Conservation (phyloP, 2,888 invertebrate genomes). For the Rugalucina vietnamica region DNA sequence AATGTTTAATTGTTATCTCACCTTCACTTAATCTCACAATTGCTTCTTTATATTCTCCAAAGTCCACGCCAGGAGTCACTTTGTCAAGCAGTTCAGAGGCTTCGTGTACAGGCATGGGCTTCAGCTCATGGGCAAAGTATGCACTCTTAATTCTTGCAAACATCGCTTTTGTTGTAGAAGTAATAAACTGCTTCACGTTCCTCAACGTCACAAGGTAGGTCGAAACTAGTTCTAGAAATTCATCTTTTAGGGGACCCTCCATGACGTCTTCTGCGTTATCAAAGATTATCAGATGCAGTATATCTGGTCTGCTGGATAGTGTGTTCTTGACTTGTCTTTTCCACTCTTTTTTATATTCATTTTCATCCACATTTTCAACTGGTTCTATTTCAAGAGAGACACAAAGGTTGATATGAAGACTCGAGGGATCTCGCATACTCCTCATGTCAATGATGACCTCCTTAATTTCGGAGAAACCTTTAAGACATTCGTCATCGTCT, state of each 20-base stretch:
- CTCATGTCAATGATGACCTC: not conserved
- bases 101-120: slow-evolving; percentile 44
- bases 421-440: not conserved
- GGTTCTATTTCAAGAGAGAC: slow-evolving; percentile 34
- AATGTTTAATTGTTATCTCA: no score
- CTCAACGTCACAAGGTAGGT: slow-evolving; percentile 33
- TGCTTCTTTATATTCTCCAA: slow-evolving; percentile 48
- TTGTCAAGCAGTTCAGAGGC: slow-evolving; percentile 48
- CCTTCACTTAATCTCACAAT: slow-evolving; percentile 63
- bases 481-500: slow-evolving; percentile 23
- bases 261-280: slow-evolving; percentile 68
- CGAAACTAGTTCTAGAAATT: slow-evolving; percentile 34
- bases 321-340: not conserved
- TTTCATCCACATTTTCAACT: slow-evolving; percentile 4
- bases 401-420: slow-evolving; percentile 36
- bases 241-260: slow-evolving; percentile 41
- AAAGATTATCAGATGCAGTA: slow-evolving; percentile 50
- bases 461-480: slow-evolving; percentile 23
- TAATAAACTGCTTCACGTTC: slow-evolving; percentile 59
- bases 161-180: slow-evolving; percentile 58
- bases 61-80: slow-evolving; percentile 49
- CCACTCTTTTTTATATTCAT: not conserved
- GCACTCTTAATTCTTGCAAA: slow-evolving; percentile 27
- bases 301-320: not conserved
- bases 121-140: slow-evolving; percentile 41